Base-by-base conservation (phyloP, 2,888 invertebrate species). In the Odontomyia ornata region DNA sequence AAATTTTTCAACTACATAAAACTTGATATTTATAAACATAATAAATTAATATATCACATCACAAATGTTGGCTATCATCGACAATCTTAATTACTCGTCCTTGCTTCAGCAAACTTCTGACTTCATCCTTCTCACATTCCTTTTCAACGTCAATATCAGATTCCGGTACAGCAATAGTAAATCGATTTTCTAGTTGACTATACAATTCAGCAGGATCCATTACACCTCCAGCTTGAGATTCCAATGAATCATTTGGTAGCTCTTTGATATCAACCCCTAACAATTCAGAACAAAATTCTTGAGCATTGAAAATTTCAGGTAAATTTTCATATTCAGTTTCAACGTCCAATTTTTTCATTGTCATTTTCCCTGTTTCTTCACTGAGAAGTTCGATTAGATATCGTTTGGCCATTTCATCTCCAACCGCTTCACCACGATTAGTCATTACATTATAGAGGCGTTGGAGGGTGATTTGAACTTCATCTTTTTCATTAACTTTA, bases 361-460 rank as follows among this genome's bases (percentile, higher is more conserved):
- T 28, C 47, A 65, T 47, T 64, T 56, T 28, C 9, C 36, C 56
- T 1, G 47, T n/a, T 15, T 65, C 52, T 25, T 64, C 18, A 13
- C 47, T 27, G 9, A 78, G 69, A 25, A 80, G 25, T 60, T 79
- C 76, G 21, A 72, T 30, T 0, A 80, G 47, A 27, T 78, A 79
- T 23, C 71, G 36, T 28, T 79, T 72, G 1, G 80, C 80, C 76
- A 79, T 64, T 4, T 43, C n/a, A 30, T 52, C 46, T 1, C 72
- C 7, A 27, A 80, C 57, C 36, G 43, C 56, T 76, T 80, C 80
- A 27, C 75, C 79, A n/a, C 56, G 69, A 18, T 69, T 75, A 7
- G 77, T 78, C n/a, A 80, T 62, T 7, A 80, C 46, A 15, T 76
- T 28, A n/a, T 80, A 11, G 18, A 80, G 57, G 23, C 78, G 57